Evolutionary conservation across 1,140 invertebrate species (phyloP).

Genomic region (Bombus ignitus): DNA sequence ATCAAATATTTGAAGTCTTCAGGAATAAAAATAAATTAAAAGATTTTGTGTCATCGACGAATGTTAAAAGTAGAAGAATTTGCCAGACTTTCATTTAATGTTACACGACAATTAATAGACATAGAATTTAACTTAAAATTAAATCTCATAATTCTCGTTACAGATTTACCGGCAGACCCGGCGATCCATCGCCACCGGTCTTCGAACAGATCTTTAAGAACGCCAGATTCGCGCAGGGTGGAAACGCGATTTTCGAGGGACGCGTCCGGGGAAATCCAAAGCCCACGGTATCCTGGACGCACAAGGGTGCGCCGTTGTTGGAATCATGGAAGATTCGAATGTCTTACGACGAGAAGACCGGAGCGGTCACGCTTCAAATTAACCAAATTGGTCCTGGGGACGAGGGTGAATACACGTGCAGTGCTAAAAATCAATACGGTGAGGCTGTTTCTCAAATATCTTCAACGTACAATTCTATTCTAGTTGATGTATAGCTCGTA

Average conservation of each 20-base stretch:
- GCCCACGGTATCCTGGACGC: constrained; percentile 96
- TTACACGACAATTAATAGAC: background rate
- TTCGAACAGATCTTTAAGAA: constrained; percentile 97
- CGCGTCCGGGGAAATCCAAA: constrained; percentile 95
- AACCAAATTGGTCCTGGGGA: constrained; percentile 96
- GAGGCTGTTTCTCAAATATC: background rate
- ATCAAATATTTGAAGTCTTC: too few relatives aligned
- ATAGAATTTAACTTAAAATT: background rate
- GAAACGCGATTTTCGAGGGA: constrained; percentile 96
- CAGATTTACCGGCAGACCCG: constrained; percentile 83
- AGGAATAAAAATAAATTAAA: too few relatives aligned
- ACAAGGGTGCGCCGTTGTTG: constrained; percentile 91
- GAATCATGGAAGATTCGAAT: constrained; percentile 93
- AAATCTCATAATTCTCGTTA: background rate
- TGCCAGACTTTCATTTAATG: background rate
- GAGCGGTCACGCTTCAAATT: constrained; percentile 93
- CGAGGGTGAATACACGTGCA: constrained; percentile 97
- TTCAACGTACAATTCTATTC: background rate
- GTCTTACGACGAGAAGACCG: constrained; percentile 93
- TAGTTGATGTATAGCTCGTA: too few relatives aligned
- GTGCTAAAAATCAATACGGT: constrained; percentile 94
- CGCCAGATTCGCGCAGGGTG: constrained; percentile 95
- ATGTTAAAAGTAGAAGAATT: too few relatives aligned
- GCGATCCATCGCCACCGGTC: constrained; percentile 91
- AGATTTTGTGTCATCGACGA: too few relatives aligned